These are phyloP conservation scores for Magallana nippona DNA, from an alignment of 2,888 invertebrate species.

Conservation along the genomic window DNA sequence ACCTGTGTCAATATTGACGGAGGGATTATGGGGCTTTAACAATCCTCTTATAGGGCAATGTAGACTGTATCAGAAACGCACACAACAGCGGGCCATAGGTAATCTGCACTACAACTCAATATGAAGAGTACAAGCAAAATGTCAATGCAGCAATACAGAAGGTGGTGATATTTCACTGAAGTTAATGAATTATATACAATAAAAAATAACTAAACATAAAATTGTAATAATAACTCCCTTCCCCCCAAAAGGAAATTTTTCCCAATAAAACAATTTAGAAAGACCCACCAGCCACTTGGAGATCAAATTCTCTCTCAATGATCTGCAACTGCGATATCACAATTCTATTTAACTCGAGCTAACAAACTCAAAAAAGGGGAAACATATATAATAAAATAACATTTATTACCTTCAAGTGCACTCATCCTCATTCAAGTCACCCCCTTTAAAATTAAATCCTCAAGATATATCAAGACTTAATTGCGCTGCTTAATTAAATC, in stretches of 20 bases:
- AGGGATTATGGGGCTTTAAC: slow-evolving; percentile 5
- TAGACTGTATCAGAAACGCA: slow-evolving; percentile 6
- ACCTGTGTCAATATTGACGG: neutral
- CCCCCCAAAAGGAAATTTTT: too few species aligned
- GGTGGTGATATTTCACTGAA: too few species aligned
- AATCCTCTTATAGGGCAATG: slow-evolving; percentile 10
- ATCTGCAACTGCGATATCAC: neutral
- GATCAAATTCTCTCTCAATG: too few species aligned
- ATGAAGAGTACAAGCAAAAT: too few species aligned
- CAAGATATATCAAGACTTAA: neutral
- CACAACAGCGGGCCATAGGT: neutral
- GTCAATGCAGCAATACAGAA: too few species aligned
- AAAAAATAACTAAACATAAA: too few species aligned
- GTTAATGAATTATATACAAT: too few species aligned
- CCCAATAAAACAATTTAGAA: too few species aligned
- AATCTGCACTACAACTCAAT: too few species aligned
- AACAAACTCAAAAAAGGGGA: neutral
- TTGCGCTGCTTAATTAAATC: neutral
- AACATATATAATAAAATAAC: neutral
- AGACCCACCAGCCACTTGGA: too few species aligned
- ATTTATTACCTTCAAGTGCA: neutral
- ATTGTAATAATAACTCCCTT: too few species aligned
- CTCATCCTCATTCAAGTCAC: neutral
- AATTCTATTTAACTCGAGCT: neutral
- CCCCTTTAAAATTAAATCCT: neutral